phyloP scores from a whole-genome alignment of 2,888 invertebrate genomes.

The Erannis defoliaria region DNA sequence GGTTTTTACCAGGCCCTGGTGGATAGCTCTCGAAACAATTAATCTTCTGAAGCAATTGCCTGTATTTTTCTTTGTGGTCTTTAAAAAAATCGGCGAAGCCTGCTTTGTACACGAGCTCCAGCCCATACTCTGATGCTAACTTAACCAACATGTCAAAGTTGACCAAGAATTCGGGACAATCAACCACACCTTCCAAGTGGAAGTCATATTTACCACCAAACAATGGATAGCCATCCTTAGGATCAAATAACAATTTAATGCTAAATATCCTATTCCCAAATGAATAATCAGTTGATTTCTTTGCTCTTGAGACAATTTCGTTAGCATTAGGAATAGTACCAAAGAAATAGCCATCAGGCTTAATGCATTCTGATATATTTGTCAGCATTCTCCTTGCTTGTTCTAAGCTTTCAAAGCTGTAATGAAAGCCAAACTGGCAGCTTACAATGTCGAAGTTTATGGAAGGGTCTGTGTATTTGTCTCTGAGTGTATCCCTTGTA shows the following conservation, averaged over 20 bases:
- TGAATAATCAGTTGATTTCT: constrained; percentile 83
- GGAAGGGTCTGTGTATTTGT: constrained; percentile 92
- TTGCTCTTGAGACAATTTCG: constrained; percentile 93
- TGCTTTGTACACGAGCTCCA: constrained; percentile 89
- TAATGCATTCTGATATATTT: constrained; percentile 96
- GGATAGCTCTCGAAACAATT: constrained; percentile 94
- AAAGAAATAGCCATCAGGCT: constrained; percentile 97
- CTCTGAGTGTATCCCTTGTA: constrained; percentile 92
- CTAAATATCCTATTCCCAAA: constrained; percentile 94
- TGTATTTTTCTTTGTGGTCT: constrained; percentile 80
- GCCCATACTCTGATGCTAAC: constrained; percentile 90
- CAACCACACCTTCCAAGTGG: constrained; percentile 97
- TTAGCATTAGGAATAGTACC: constrained; percentile 98
- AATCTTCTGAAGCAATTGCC: constrained; percentile 90
- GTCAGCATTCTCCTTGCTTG: constrained; percentile 97
- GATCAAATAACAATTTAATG: constrained; percentile 90
- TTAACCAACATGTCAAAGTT: constrained; percentile 95
- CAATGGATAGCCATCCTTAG: constrained; percentile 89
- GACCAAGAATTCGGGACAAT: constrained; percentile 99
- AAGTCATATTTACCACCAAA: constrained; percentile 99
- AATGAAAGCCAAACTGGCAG: constrained; percentile 99
- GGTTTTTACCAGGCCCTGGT: constrained; percentile 81
- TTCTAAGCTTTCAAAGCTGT: constrained; percentile 95
- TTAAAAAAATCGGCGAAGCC: constrained; percentile 94
- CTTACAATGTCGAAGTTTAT: constrained; percentile 95